Conservation (phyloP, 2,888 invertebrate genomes). For the Gari tellinella region DNA sequence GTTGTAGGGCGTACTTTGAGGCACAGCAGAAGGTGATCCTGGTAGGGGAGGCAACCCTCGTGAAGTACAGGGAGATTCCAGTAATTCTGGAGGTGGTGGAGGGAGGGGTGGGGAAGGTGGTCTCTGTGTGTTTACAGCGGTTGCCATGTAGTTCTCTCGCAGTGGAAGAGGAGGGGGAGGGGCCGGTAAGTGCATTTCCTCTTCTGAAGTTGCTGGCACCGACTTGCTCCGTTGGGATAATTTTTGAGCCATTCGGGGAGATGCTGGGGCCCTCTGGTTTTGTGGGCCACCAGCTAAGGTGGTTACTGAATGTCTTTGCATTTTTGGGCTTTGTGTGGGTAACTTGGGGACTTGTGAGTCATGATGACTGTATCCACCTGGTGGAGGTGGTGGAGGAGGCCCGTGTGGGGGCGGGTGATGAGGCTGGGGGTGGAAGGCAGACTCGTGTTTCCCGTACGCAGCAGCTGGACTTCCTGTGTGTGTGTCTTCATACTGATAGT, state of each 20-base stretch:
- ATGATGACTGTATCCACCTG: constrained; percentile 29
- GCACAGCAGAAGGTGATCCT: constrained; percentile 12
- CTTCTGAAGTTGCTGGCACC: constrained; percentile 38
- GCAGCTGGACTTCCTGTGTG: constrained; percentile 45
- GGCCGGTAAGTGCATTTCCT: constrained; percentile 54
- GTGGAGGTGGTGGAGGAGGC: constrained; percentile 56
- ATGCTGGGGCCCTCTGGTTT: constrained; percentile 14
- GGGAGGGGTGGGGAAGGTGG: constrained; percentile 72
- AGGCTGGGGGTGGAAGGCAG: constrained; percentile 53
- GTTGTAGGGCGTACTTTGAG: constrained; percentile 24
- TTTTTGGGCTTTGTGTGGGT: constrained; percentile 36
- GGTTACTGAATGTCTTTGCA: constrained; percentile 50
- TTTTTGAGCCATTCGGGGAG: constrained; percentile 30
- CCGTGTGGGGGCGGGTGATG: constrained; percentile 52
- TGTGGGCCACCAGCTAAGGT: constrained; percentile 24
- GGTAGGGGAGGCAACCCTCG: constrained; percentile 1
- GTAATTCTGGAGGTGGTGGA: constrained; percentile 66
- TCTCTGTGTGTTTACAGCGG: constrained; percentile 43
- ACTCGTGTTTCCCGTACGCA: constrained; percentile 55
- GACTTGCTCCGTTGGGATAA: constrained; percentile 52
- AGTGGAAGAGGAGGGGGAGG: constrained; percentile 62
- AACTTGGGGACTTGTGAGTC: constrained; percentile 20
- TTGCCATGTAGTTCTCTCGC: constrained; percentile 56
- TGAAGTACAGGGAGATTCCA: constrained; percentile 7
- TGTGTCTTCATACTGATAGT: constrained; percentile 34